phyloP scores from a whole-genome alignment of 2,888 invertebrate species.

The Sarcophaga rosellei region DNA sequence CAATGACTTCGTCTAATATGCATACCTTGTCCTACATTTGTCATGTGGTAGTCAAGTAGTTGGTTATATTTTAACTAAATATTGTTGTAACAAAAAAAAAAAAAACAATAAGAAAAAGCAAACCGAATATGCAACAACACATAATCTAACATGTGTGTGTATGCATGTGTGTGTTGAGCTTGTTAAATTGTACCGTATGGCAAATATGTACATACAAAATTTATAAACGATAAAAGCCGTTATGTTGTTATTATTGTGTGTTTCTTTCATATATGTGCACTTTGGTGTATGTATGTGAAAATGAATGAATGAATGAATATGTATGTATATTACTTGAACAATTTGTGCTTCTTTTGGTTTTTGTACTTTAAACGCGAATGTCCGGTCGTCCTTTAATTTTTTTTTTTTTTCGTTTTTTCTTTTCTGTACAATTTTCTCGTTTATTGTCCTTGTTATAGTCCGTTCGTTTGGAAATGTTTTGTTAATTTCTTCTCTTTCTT shows the following conservation, averaged over 20 bases:
- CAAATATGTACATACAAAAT: constrained; percentile 25
- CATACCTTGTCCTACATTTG: constrained; percentile 70
- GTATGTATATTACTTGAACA: background rate
- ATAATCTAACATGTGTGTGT: background rate
- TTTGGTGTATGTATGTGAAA: too few species aligned
- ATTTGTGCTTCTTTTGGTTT: background rate
- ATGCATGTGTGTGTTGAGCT: background rate
- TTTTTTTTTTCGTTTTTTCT: constrained; percentile 27
- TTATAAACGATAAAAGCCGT: constrained; percentile 41
- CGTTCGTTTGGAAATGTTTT: constrained; percentile 10
- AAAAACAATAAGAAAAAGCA: constrained; percentile 17
- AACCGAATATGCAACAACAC: constrained; percentile 15
- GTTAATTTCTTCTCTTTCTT: constrained; percentile 19
- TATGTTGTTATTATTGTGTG: constrained; percentile 28
- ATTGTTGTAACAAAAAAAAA: background rate
- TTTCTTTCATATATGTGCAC: background rate
- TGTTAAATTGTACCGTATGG: constrained; percentile 27
- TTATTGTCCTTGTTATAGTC: constrained; percentile 58
- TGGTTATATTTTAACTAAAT: constrained; percentile 14
- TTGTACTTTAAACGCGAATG: constrained; percentile 58
- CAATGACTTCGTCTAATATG: constrained; percentile 65
- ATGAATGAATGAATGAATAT: background rate
- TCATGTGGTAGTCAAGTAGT: constrained; percentile 38
- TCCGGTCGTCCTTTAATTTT: constrained; percentile 60
- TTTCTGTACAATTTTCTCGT: constrained; percentile 31